phyloP scores from a whole-genome alignment of 2,797 vertebrate species.

The Lagodon rhomboides region DNA sequence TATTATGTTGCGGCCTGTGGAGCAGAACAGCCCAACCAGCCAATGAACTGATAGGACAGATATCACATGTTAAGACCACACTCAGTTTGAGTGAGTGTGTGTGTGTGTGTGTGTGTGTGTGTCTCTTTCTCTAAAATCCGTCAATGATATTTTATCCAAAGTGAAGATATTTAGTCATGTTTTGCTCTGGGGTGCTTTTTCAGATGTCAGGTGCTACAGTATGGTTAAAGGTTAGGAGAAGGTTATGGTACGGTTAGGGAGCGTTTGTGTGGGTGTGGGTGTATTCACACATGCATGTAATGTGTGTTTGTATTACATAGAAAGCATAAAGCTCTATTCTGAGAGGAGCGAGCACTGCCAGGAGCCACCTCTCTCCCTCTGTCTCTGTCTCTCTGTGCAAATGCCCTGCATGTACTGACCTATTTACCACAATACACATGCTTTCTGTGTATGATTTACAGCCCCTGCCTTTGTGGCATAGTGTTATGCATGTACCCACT shows the following conservation, averaged over 20 bases:
- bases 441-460: conserved; percentile 49
- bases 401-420: conserved; percentile 63
- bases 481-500: not conserved
- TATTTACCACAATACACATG: conserved; percentile 68
- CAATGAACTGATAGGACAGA: conserved; percentile 70
- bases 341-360: conserved; percentile 47
- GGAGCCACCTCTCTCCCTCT: conserved; percentile 45
- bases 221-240: not conserved
- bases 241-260: not conserved
- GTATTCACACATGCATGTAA: conserved; percentile 37
- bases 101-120: conserved; percentile 1
- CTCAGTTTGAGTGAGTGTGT: conserved; percentile 16
- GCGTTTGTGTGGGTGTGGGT: not conserved
- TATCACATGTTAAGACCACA: conserved; percentile 63
- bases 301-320: conserved; percentile 43
- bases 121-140: not conserved
- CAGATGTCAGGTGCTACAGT: not conserved
- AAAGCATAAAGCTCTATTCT: conserved; percentile 47
- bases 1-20: conserved; percentile 74
- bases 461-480: conserved; percentile 38
- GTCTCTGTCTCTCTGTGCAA: conserved; percentile 22
- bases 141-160: not conserved
- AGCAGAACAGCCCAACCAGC: conserved; percentile 47
- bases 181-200: not conserved
- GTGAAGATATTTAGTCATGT: not conserved